phyloP scores from a whole-genome alignment of 92 coral and sea anemone genomes.

The Blastomussa wellsi region DNA sequence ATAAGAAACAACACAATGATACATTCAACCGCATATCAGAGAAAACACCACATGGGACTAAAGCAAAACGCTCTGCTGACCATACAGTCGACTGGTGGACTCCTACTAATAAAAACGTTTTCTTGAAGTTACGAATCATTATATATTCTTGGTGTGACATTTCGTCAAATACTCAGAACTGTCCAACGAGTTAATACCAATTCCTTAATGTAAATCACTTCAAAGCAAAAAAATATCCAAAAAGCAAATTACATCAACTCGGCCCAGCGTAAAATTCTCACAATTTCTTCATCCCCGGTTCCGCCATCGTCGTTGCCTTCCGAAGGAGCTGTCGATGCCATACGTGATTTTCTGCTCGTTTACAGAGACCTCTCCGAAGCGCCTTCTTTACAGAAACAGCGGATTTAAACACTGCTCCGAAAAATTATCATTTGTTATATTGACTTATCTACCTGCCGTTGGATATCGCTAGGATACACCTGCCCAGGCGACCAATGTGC shows the following conservation, averaged over 20 bases:
- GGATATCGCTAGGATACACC: conserved; percentile 37
- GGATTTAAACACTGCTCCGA: conserved; percentile 31
- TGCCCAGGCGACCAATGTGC: conserved; percentile 27
- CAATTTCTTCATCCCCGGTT: conserved; percentile 38
- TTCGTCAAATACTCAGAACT: neutral
- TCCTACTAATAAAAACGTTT: neutral
- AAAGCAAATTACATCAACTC: conserved; percentile 24
- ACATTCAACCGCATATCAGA: neutral
- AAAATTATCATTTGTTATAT: conserved; percentile 40
- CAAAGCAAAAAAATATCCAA: neutral
- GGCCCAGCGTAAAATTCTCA: conserved; percentile 33
- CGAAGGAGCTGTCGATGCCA: conserved; percentile 12
- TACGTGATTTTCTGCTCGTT: neutral
- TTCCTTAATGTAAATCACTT: conserved; percentile 20
- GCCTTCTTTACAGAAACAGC: conserved; percentile 8
- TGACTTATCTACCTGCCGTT: conserved; percentile 41
- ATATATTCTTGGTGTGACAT: neutral
- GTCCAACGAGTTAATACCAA: neutral
- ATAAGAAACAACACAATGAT: conserved; percentile 19
- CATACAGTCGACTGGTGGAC: neutral
- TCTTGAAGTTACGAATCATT: neutral
- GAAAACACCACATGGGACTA: conserved; percentile 21
- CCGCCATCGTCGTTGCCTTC: neutral
- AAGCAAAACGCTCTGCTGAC: conserved; percentile 5
- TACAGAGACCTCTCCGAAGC: conserved; percentile 10